Conservation (phyloP, 2,797 vertebrate genomes). For the Poeciliopsis presidionis region DNA sequence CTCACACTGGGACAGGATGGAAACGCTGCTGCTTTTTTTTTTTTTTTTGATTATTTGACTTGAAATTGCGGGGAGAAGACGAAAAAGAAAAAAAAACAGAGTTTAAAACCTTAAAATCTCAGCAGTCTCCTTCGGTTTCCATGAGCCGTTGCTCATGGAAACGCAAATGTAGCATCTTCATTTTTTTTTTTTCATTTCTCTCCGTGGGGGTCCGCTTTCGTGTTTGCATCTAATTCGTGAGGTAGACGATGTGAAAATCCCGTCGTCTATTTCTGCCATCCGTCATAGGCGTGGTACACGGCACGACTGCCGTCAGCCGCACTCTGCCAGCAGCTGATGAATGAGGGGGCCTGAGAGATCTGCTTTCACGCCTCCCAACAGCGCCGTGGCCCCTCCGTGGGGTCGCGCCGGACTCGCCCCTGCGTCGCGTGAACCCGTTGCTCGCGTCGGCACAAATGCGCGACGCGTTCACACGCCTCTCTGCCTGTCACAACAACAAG, state of each 20-base stretch:
- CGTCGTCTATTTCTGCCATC: constrained; percentile 42
- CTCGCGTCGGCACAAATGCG: constrained; percentile 15
- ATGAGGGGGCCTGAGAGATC: constrained; percentile 40
- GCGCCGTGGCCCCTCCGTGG: not conserved
- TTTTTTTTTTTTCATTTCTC: not conserved
- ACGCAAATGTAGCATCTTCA: constrained; percentile 11
- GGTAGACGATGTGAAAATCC: constrained; percentile 55
- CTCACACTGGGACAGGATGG: constrained; percentile 64
- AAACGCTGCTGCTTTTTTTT: constrained; percentile 44
- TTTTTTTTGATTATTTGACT: not conserved
- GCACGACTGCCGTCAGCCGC: constrained; percentile 21
- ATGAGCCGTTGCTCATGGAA: constrained; percentile 28
- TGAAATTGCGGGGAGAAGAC: constrained; percentile 18
- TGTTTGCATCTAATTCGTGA: constrained; percentile 24
- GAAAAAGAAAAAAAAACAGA: constrained; percentile 2
- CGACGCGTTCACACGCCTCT: not conserved
- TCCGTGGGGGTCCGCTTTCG: constrained; percentile 33
- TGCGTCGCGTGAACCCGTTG: constrained; percentile 8
- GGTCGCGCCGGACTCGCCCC: constrained; percentile 15
- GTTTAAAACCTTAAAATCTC: constrained; percentile 29
- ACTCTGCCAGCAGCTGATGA: constrained; percentile 31
- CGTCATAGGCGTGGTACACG: constrained; percentile 37
- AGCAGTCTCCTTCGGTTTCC: constrained; percentile 5
- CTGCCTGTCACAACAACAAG: not conserved
- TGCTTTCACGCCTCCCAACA: constrained; percentile 44